These are phyloP conservation scores for Oreochromis aureus DNA, from an alignment of 2,113 vertebrate genomes.

Conservation along the genomic window DNA sequence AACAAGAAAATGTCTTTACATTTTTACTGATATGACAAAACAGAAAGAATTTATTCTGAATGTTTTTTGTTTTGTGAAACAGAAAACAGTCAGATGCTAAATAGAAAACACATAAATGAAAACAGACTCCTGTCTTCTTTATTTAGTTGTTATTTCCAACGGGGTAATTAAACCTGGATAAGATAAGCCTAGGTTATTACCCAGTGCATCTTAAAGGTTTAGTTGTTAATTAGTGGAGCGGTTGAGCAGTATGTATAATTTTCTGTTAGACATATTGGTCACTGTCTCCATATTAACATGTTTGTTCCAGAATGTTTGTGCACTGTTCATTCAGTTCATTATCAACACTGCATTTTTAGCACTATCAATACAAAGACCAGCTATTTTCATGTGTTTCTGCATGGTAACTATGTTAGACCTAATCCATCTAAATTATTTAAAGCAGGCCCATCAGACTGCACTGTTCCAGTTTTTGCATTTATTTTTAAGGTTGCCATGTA, in stretches of 20 bases:
- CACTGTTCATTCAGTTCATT: neutral
- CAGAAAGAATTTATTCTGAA: neutral
- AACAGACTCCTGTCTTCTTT: neutral
- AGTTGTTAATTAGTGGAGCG: neutral
- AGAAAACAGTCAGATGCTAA: neutral
- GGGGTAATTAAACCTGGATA: neutral
- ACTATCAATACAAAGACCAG: neutral
- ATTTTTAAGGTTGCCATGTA: neutral
- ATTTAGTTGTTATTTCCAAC: neutral
- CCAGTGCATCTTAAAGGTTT: neutral
- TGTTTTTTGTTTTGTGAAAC: neutral
- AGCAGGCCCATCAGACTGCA: too few species aligned
- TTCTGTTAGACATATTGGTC: neutral
- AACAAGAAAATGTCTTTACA: neutral
- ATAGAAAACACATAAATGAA: neutral
- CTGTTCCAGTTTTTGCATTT: neutral
- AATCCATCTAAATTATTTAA: neutral
- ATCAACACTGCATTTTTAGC: neutral
- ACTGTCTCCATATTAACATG: neutral
- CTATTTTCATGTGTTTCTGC: accelerated
- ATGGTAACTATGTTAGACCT: neutral
- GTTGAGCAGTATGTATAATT: neutral
- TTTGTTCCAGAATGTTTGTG: accelerated
- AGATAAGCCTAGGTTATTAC: neutral
- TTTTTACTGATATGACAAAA: accelerated